Percentiles rank a stretch among this genome's conserved stretches.
These are phyloP conservation scores for Agelas oroides DNA, from an alignment of 37 sponge, comb jelly and placozoan genomes.

Conservation along the genomic window DNA sequence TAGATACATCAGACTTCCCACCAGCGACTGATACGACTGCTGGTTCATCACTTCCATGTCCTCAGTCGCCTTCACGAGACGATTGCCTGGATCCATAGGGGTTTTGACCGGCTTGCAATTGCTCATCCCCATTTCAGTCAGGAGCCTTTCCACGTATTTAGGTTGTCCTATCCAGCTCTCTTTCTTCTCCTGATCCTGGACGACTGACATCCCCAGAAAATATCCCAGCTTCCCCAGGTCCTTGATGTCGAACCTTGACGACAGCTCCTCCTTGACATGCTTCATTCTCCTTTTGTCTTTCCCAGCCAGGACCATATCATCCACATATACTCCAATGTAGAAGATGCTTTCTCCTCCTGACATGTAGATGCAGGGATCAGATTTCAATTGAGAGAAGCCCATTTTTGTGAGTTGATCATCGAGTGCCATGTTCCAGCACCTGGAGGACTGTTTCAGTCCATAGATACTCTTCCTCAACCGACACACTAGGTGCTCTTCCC, in stretches of 20 bases:
- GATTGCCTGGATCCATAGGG: slow-evolving; percentile 16
- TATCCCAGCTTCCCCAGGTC: slow-evolving; percentile 37
- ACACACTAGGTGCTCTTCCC: too few relatives aligned
- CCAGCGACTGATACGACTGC: slow-evolving; percentile 26
- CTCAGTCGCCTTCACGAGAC: slow-evolving; percentile 31
- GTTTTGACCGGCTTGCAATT: slow-evolving; percentile 32
- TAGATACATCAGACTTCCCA: slow-evolving; percentile 51
- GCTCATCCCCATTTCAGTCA: slow-evolving; percentile 17
- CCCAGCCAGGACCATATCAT: too few relatives aligned
- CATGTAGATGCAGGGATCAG: slow-evolving; percentile 42
- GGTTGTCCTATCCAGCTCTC: slow-evolving; percentile 52
- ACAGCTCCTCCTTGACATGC: too few relatives aligned
- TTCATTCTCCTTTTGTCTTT: too few relatives aligned
- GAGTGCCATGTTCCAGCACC: too few relatives aligned
- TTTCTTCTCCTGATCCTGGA: slow-evolving; percentile 27
- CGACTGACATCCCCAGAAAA: slow-evolving; percentile 38
- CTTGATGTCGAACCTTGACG: slow-evolving; percentile 34
- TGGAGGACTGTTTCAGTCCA: too few relatives aligned
- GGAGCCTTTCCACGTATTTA: slow-evolving; percentile 21
- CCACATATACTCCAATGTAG: not conserved
- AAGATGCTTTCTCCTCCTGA: slow-evolving; percentile 1
- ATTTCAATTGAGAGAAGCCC: slow-evolving; percentile 11
- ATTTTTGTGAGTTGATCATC: too few relatives aligned
- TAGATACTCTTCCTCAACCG: too few relatives aligned
- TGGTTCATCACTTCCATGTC: slow-evolving; percentile 10